A percentile compares a stretch with the other conserved stretches of the same genome.
These are phyloP conservation scores for Macroteleia sp. DNA, from an alignment of 2,888 invertebrate species.

Conservation along the genomic window DNA sequence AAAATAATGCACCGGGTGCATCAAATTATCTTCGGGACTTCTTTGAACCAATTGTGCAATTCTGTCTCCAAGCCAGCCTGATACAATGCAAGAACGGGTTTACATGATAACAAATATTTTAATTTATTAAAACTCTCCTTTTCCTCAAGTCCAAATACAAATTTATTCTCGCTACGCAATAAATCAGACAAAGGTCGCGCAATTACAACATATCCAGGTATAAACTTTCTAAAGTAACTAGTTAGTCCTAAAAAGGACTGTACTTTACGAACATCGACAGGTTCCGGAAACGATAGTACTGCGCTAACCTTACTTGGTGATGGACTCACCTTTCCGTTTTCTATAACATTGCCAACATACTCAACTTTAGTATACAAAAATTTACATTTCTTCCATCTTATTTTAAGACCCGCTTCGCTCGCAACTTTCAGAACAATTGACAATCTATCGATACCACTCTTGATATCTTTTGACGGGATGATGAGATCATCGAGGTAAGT, in stretches of 20 bases:
- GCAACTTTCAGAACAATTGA: conserved; percentile 4
- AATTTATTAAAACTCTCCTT: background rate
- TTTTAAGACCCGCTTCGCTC: background rate
- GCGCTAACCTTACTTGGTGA: conserved; percentile 5
- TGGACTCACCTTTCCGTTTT: background rate
- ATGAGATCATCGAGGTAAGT: conserved; percentile 4
- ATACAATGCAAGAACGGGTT: conserved; percentile 1
- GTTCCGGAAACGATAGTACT: background rate
- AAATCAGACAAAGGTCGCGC: background rate
- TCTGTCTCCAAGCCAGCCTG: background rate
- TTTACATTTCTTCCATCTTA: conserved; percentile 10
- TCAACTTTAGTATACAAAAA: conserved; percentile 2
- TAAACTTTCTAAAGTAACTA: background rate
- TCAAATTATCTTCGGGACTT: background rate
- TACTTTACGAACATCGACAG: background rate
- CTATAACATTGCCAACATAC: conserved; percentile 2
- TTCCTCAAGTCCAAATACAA: background rate
- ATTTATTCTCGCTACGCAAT: background rate
- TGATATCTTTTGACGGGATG: background rate
- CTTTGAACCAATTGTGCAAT: background rate
- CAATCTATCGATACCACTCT: background rate
- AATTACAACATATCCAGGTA: background rate
- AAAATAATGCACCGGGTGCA: background rate
- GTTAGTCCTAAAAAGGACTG: background rate
- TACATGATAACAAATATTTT: background rate